phyloP scores from a whole-genome alignment of 2,888 invertebrate species.

The Ormyrus rosae region DNA sequence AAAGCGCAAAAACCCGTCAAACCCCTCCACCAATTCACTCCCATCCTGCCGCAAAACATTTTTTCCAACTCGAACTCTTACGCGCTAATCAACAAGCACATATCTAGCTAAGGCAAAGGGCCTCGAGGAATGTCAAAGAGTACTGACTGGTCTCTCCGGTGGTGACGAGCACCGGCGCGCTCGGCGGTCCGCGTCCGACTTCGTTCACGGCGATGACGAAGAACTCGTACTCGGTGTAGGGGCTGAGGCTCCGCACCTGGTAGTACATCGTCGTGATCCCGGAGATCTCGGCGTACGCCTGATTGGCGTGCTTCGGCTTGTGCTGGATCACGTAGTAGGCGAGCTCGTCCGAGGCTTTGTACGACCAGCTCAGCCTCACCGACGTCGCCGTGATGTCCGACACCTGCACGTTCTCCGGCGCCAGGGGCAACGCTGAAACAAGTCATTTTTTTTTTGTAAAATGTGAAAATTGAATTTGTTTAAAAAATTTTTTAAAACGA shows the following conservation, averaged over 20 bases:
- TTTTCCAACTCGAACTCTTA: too few species aligned
- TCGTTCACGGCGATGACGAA: constrained; percentile 96
- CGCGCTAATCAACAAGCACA: too few species aligned
- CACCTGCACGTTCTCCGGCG: constrained; percentile 92
- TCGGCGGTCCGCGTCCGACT: constrained; percentile 94
- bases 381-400: constrained; percentile 96
- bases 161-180: constrained; percentile 91
- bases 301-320: constrained; percentile 94
- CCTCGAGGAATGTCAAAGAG: background rate
- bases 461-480: background rate
- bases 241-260: constrained; percentile 91
- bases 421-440: constrained; percentile 88
- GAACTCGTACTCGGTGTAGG: constrained; percentile 97
- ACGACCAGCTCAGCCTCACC: constrained; percentile 94
- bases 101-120: background rate
- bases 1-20: too few species aligned
- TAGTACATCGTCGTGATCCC: constrained; percentile 96
- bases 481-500: too few species aligned
- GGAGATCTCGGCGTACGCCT: constrained; percentile 94
- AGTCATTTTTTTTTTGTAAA: constrained; percentile 18
- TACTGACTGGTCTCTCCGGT: constrained; percentile 97
- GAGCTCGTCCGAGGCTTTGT: constrained; percentile 92
- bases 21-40: too few species aligned
- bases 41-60: too few species aligned
- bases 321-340: constrained; percentile 97